Base-by-base conservation (phyloP, 1,140 invertebrate species). In the Apis florea region DNA sequence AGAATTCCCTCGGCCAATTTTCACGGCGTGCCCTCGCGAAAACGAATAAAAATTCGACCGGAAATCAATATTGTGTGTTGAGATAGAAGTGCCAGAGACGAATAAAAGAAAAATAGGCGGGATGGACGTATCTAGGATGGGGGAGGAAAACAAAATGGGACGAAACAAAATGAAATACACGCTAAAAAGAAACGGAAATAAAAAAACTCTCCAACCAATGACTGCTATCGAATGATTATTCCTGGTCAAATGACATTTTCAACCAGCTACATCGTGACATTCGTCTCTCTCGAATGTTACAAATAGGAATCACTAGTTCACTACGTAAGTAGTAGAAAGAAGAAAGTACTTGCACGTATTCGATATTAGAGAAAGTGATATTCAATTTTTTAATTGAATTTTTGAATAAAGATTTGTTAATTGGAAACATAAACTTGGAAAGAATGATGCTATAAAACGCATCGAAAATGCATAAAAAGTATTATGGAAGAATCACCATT, bases 41-140 rank as follows among this genome's bases (percentile, higher is more conserved):
- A 47, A 63, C 63, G 79, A 81, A 81, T 81, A 81, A 81, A 81
- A 75, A 58, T 58, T 54, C 79, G 63, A 75, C 15, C 71, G 79
- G 72, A 81, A 81, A 81, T 81, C 79, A 75, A 81, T 81, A 75
- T 58, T 26, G 72, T n/a, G 59, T 21, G 72, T 59, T 26, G 15
- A 66, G 72, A 75, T 81, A n/a, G 71, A 75, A 67, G 40, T 75
- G 49, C 47, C 79, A 40, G 53, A 67, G 59, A 59, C 63, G 72
- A 58, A 53, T 73, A 24, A 73, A 64, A 73, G 40, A 74, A 74
- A 58, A 66, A 53, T 31, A 72, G 21, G 19, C 12, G 11, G 31
- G n/a, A 40, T 31, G 56, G 47, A 47, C 12, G 15, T 40, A 6
- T 40, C 31, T 26, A 51, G 8, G 8, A 24, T 13, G 12, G 9